Percentiles rank a stretch among this genome's conserved stretches.
phyloP scores from a whole-genome alignment of 2,888 invertebrate genomes.

The Monopis laevigella region DNA sequence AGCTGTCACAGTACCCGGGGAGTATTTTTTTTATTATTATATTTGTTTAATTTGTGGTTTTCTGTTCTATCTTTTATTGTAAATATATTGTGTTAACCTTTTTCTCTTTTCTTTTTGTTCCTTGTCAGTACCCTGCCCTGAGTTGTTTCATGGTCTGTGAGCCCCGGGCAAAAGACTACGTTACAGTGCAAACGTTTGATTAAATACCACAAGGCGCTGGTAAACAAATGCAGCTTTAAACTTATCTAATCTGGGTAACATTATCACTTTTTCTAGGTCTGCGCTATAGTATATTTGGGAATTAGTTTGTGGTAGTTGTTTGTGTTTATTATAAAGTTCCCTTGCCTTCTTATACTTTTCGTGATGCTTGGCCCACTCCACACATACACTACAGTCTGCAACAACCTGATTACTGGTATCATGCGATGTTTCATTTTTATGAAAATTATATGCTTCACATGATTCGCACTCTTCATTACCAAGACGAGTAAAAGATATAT shows the following conservation, averaged over 20 bases:
- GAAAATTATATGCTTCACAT: slow-evolving; percentile 17
- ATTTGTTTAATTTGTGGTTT: too few relatives aligned
- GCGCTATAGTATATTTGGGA: not conserved
- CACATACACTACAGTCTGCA: slow-evolving; percentile 15
- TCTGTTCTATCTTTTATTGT: too few relatives aligned
- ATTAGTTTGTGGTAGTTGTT: not conserved
- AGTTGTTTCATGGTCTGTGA: too few relatives aligned
- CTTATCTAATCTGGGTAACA: not conserved
- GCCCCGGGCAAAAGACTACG: too few relatives aligned
- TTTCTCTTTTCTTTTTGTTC: too few relatives aligned
- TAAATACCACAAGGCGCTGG: not conserved
- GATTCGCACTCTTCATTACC: slow-evolving; percentile 19
- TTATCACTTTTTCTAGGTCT: not conserved
- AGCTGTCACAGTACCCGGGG: too few relatives aligned
- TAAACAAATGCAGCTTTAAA: not conserved
- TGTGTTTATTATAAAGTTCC: slow-evolving; percentile 14
- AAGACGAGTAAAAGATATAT: slow-evolving; percentile 18
- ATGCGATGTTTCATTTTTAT: too few relatives aligned
- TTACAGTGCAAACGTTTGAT: not conserved
- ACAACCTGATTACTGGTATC: slow-evolving; percentile 11
- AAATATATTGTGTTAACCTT: too few relatives aligned
- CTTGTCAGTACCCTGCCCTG: too few relatives aligned
- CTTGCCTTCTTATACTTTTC: slow-evolving; percentile 11
- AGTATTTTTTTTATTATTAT: too few relatives aligned
- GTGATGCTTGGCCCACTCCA: slow-evolving; percentile 12